A percentile compares a stretch with the other conserved stretches of the same genome.
Conservation (phyloP, 1,140 invertebrate genomes). For the Euglossa dilemma region DNA sequence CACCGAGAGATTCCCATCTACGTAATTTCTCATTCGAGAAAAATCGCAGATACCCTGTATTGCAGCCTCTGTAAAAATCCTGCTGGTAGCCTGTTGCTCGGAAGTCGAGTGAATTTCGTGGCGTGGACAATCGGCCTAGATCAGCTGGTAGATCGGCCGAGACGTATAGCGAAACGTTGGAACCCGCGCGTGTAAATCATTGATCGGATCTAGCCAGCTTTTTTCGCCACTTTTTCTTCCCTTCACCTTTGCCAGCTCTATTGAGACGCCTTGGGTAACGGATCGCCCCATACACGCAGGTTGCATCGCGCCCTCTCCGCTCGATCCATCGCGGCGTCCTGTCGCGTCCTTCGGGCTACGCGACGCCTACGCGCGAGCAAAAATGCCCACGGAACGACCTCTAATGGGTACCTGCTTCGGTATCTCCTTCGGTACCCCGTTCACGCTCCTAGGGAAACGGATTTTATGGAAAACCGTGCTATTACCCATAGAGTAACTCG, state of each 20-base stretch:
- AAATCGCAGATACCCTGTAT: not conserved
- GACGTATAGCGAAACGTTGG: not conserved
- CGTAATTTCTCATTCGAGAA: not conserved
- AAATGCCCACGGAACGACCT: constrained; percentile 14
- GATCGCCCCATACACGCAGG: constrained; percentile 28
- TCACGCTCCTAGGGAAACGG: not conserved
- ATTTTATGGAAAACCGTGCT: not conserved
- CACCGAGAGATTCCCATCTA: too few species aligned
- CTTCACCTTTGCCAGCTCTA: constrained; percentile 10
- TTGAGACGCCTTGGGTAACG: constrained; percentile 45
- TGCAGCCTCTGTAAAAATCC: not conserved
- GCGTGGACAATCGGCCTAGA: constrained; percentile 23
- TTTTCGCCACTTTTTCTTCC: constrained; percentile 16
- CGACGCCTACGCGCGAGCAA: constrained; percentile 31
- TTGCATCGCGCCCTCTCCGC: not conserved
- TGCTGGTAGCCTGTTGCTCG: not conserved
- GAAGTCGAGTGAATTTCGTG: not conserved
- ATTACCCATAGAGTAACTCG: not conserved
- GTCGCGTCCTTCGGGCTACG: constrained; percentile 24
- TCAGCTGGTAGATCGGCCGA: constrained; percentile 10
- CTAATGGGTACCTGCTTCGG: not conserved
- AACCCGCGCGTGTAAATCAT: constrained; percentile 33
- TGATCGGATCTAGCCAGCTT: constrained; percentile 39
- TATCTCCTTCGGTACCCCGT: not conserved
- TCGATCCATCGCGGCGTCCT: not conserved